phyloP scores from a whole-genome alignment of 1,140 invertebrate species.

The Antheraea pernyi region DNA sequence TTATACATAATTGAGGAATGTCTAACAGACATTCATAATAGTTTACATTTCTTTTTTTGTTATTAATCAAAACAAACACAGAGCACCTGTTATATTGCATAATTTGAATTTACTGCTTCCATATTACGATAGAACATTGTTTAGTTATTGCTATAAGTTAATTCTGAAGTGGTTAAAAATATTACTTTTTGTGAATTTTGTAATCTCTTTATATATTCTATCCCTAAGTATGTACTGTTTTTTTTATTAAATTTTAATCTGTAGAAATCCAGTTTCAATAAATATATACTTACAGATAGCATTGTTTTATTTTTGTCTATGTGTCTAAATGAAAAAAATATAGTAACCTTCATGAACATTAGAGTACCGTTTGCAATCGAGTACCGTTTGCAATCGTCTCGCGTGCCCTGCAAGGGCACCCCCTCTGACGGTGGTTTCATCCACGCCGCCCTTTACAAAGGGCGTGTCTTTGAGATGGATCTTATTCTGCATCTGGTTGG shows the following conservation, averaged over 20 bases:
- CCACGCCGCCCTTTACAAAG: no score
- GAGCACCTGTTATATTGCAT: constrained; percentile 50
- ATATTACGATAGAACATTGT: constrained; percentile 6
- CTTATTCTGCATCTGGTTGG: no score
- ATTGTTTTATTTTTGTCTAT: constrained; percentile 24
- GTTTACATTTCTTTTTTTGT: not conserved
- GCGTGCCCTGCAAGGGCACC: no score
- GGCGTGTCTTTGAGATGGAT: no score
- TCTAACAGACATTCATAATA: no score
- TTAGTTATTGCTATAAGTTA: constrained; percentile 17
- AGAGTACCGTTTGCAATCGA: no score
- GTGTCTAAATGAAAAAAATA: no score
- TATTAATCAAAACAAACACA: not conserved
- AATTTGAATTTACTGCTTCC: constrained; percentile 23
- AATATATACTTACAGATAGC: constrained; percentile 34
- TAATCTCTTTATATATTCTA: constrained; percentile 63
- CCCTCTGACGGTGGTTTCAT: no score
- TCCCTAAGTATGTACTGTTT: constrained; percentile 69
- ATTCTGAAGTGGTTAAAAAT: constrained; percentile 34
- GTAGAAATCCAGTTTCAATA: constrained; percentile 63
- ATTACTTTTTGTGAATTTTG: constrained; percentile 62
- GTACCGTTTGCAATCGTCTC: no score
- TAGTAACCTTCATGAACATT: no score
- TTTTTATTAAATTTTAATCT: constrained; percentile 71
- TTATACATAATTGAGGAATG: no score